Evolutionary conservation across 2,888 invertebrate genomes (phyloP).

Genomic region (Villa cingulata): DNA sequence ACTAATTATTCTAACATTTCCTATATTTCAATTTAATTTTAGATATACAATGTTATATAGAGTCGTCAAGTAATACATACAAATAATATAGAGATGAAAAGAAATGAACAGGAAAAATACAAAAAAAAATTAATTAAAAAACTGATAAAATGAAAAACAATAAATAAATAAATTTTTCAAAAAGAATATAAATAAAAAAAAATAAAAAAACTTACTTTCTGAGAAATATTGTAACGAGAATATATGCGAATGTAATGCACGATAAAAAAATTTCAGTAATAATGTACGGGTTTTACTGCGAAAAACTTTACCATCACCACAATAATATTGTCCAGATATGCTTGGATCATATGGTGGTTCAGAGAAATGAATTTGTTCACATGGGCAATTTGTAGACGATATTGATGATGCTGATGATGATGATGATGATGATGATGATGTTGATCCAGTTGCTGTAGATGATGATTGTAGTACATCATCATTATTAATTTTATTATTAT

Average conservation of each 20-base stretch:
- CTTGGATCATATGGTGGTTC: conserved; percentile 50
- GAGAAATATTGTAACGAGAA: conserved; percentile 50
- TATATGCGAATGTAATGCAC: conserved; percentile 43
- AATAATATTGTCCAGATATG: conserved; percentile 45
- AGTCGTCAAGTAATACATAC: no score
- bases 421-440: neutral
- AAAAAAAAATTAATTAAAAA: no score
- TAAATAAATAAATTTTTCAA: no score
- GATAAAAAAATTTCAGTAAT: conserved; percentile 45
- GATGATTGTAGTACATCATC: no score
- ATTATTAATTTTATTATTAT: no score
- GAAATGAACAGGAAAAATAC: no score
- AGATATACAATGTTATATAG: conserved; percentile 4
- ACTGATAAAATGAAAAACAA: no score
- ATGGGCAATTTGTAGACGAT: conserved; percentile 31
- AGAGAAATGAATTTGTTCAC: conserved; percentile 50
- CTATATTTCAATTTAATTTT: conserved; percentile 36
- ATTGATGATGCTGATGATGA: neutral
- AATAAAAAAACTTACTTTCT: conserved; percentile 42
- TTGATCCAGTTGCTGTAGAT: no score
- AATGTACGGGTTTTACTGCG: conserved; percentile 47
- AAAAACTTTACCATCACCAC: conserved; percentile 41
- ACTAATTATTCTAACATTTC: conserved; percentile 42
- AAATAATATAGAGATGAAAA: neutral
- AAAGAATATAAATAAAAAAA: no score